phyloP scores from a whole-genome alignment of 2,797 vertebrate species.

The Anguilla obscura region DNA sequence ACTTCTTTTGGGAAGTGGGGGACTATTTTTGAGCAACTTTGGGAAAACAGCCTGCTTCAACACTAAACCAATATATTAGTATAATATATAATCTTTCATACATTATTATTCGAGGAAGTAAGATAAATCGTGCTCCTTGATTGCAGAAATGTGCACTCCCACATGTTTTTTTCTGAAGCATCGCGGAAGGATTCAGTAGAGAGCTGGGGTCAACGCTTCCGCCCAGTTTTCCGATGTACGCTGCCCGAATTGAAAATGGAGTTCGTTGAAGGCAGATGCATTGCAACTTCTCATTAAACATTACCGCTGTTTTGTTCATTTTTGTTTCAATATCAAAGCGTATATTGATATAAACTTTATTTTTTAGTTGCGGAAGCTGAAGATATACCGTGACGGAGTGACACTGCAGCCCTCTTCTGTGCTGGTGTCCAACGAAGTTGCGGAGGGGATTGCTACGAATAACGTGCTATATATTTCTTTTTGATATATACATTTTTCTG shows the following conservation, averaged over 20 bases:
- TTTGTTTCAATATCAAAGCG: not conserved
- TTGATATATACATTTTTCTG: conserved; percentile 53
- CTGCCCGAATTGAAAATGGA: conserved; percentile 80
- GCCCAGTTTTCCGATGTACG: conserved; percentile 82
- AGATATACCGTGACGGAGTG: conserved; percentile 62
- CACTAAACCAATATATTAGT: not conserved
- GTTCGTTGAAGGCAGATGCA: conserved; percentile 76
- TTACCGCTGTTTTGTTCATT: conserved; percentile 31
- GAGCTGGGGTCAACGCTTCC: conserved; percentile 75
- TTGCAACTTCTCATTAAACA: conserved; percentile 65
- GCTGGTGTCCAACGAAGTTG: conserved; percentile 71
- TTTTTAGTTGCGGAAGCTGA: conserved; percentile 16
- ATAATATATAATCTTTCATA: accelerated
- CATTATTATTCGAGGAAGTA: not conserved
- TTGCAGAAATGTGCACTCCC: not conserved
- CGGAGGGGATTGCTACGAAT: conserved; percentile 73
- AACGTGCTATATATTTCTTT: conserved; percentile 55
- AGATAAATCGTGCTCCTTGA: not conserved
- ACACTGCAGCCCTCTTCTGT: conserved; percentile 65
- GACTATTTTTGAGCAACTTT: conserved; percentile 70
- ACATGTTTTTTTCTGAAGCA: conserved; percentile 59
- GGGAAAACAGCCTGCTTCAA: not conserved
- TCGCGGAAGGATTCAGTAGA: conserved; percentile 76
- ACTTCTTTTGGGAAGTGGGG: conserved; percentile 79
- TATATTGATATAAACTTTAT: conserved; percentile 19